phyloP scores from a whole-genome alignment of 2,113 vertebrate genomes.

The Campylorhamphus procurvoides region DNA sequence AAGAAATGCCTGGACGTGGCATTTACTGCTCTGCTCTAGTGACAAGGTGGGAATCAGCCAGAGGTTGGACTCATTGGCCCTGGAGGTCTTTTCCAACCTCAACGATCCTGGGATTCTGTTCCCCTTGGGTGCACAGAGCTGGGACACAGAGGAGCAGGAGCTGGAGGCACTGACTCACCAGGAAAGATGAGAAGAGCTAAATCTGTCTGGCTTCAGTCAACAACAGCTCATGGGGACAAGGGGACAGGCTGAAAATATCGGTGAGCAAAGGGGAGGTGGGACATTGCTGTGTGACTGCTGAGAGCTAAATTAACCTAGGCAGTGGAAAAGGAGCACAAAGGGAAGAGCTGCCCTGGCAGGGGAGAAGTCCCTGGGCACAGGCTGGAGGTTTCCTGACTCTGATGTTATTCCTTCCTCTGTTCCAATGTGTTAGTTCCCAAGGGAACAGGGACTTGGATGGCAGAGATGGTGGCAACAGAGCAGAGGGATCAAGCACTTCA shows the following conservation, averaged over 20 bases:
- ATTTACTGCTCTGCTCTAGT: background rate
- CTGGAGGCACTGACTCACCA: background rate
- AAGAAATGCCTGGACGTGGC: background rate
- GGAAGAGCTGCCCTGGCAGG: background rate
- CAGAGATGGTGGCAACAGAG: background rate
- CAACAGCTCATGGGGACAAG: background rate
- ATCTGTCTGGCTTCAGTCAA: background rate
- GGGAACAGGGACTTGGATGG: background rate
- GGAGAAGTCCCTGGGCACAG: accelerated
- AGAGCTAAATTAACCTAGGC: background rate
- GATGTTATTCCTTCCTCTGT: background rate
- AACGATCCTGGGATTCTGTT: background rate
- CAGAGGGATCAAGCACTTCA: background rate
- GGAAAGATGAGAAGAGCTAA: constrained; percentile 52
- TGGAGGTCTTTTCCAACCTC: background rate
- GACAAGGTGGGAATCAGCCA: background rate
- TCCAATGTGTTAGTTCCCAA: accelerated
- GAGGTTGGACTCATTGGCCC: background rate
- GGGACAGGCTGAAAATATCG: background rate
- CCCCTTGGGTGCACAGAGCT: background rate
- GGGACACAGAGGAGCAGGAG: background rate
- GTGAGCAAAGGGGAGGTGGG: background rate
- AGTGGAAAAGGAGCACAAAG: background rate
- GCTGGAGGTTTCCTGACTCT: background rate
- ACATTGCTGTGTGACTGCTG: background rate